A percentile compares a stretch with the other conserved stretches of the same genome.
Evolutionary conservation across 2,797 vertebrate species (phyloP).

Genomic region (Oophaga sylvatica): DNA sequence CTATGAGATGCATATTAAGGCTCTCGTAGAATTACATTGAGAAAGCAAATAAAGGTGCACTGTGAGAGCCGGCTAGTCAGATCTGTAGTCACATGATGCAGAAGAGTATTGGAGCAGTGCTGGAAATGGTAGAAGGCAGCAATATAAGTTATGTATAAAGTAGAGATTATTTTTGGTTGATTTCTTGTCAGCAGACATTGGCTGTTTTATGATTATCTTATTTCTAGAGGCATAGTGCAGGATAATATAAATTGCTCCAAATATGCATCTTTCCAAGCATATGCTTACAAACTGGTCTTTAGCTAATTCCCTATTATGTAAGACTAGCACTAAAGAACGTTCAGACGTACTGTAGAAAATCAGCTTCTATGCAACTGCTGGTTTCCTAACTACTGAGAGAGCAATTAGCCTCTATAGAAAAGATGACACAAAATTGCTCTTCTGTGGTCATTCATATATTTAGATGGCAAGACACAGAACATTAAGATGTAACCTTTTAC

Average conservation of each 20-base stretch:
- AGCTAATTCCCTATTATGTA: background rate
- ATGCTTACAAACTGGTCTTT: background rate
- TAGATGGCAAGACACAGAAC: background rate
- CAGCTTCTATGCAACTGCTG: background rate
- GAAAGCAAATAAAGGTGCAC: no score
- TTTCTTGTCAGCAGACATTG: background rate
- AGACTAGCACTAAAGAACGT: background rate
- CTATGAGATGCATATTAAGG: no score
- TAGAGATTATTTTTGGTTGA: background rate
- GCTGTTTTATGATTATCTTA: background rate
- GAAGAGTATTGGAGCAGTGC: no score
- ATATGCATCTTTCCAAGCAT: background rate
- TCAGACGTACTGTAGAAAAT: background rate
- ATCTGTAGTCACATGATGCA: no score
- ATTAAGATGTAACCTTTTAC: background rate
- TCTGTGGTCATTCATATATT: background rate
- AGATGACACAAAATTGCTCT: constrained; percentile 4
- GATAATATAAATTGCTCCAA: background rate
- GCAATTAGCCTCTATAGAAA: background rate
- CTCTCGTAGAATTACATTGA: no score
- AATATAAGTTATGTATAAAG: no score
- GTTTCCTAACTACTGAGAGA: background rate
- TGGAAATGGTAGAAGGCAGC: no score
- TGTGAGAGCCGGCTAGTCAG: no score
- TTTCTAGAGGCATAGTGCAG: background rate